These are phyloP conservation scores for Anoplolepis gracilipes DNA, from an alignment of 1,140 invertebrate species.

Conservation along the genomic window DNA sequence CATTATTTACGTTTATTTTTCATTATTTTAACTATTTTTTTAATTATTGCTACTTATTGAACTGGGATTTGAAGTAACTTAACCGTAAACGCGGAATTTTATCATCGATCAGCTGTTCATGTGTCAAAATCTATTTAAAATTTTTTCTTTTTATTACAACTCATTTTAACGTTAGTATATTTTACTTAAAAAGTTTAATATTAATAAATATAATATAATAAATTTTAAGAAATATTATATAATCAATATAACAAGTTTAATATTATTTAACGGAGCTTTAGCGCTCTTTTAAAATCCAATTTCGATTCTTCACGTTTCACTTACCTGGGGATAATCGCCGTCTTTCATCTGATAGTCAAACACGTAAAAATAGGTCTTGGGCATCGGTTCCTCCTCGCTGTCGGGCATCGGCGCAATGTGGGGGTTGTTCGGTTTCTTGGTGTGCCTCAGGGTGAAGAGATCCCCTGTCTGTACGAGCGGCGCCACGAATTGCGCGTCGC, in stretches of 20 bases:
- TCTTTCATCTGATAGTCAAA: conserved; percentile 97
- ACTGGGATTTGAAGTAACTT: not conserved
- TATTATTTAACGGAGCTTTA: no score
- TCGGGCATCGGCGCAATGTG: conserved; percentile 79
- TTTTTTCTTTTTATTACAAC: not conserved
- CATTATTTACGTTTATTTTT: no score
- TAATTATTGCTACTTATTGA: conserved; percentile 7
- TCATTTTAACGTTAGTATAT: no score
- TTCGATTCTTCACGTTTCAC: conserved; percentile 48
- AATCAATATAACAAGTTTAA: no score
- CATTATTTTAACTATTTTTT: no score
- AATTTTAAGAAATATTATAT: no score
- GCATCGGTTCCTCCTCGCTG: conserved; percentile 84
- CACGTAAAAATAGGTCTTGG: conserved; percentile 95
- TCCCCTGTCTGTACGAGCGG: conserved; percentile 94
- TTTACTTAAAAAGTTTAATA: no score
- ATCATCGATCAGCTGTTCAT: not conserved
- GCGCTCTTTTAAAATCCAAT: no score
- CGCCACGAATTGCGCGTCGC: conserved; percentile 96
- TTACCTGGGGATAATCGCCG: conserved; percentile 94
- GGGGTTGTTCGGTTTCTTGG: conserved; percentile 79
- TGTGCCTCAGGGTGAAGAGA: conserved; percentile 88
- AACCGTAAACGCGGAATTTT: not conserved
- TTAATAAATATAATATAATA: no score
- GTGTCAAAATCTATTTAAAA: not conserved